These are phyloP conservation scores for Patagioenas fasciata DNA, from an alignment of 2,113 vertebrate genomes.

Conservation along the genomic window DNA sequence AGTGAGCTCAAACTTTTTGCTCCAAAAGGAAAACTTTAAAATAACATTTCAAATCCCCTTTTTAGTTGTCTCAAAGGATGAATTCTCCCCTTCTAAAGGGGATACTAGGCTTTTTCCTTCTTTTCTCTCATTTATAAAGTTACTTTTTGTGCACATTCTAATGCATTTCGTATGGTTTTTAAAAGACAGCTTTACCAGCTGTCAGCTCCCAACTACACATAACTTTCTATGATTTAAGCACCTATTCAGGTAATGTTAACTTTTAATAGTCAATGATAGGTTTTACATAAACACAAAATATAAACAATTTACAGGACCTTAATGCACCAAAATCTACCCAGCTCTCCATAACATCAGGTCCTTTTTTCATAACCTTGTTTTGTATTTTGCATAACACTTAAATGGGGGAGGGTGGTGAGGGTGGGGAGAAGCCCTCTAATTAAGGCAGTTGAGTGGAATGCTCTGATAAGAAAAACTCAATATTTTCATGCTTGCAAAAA, in stretches of 20 bases:
- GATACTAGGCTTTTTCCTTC: neutral
- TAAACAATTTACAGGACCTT: neutral
- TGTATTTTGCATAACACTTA: neutral
- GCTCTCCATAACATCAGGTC: neutral
- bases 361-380: neutral
- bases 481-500: neutral
- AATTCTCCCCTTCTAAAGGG: neutral
- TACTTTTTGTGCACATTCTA: neutral
- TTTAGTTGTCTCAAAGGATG: neutral
- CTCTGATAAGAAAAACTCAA: neutral
- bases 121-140: neutral
- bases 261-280: slow-evolving; percentile 2
- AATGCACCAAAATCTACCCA: neutral
- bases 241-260: neutral
- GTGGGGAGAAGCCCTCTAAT: neutral
- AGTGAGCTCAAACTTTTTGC: neutral
- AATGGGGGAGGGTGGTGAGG: too few species aligned
- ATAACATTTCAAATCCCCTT: neutral
- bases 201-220: neutral
- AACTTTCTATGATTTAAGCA: neutral
- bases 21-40: neutral
- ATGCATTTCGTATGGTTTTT: slow-evolving; percentile 5
- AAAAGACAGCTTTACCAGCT: neutral
- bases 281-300: slow-evolving; percentile 33
- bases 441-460: neutral